Base-by-base conservation (phyloP, 2,113 vertebrate species). In the Paracyprichromis sp. region DNA sequence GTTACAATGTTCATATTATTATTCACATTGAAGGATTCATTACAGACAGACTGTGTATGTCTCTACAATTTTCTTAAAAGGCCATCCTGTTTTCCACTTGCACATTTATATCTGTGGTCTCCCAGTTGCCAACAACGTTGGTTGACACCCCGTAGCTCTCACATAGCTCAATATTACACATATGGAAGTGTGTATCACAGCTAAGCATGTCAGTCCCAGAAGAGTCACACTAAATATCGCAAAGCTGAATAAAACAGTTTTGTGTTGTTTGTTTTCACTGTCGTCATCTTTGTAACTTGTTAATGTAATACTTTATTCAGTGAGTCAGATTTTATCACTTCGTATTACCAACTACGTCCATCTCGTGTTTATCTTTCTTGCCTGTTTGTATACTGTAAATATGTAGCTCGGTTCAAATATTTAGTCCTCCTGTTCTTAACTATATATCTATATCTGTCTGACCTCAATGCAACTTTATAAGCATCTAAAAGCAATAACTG, bases 111-210 rank as follows among this genome's bases (percentile, higher is more conserved):
- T 56, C 82, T 87, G 50, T 14, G 9, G 79, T 73, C 82, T 88
- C 61, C 80, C 83, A 82, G 83, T 82, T 79, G 71, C 83, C 63
- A 13, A 26, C 88, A 13, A n/a, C 43, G 2, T 84, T 40, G 84
- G 82, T 83, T 85, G 84, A 87, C 91, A 89, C 89, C 88, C 50
- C 21, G 88, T 80, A 78, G 88, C 90, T 92, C 40, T 85, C 92
- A 90, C 92, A 19, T 66, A 69, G 79, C 86, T 92, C 71, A 36
- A 26, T 86, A 85, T 93, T 92, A 86, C 92, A 90, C 90, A 78
- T 92, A 88, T 83, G 69, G 52, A 88, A 89, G 92, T 91, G 91
- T 90, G 90, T 86, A 90, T 94, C 84, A 89, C 91, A 91, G 90
- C 86, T 85, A 82, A 87, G 85, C 43, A 76, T 90, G 80, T 86